Evolutionary conservation across 2,888 invertebrate genomes (phyloP).

Genomic region (Leistus spinibarbis): DNA sequence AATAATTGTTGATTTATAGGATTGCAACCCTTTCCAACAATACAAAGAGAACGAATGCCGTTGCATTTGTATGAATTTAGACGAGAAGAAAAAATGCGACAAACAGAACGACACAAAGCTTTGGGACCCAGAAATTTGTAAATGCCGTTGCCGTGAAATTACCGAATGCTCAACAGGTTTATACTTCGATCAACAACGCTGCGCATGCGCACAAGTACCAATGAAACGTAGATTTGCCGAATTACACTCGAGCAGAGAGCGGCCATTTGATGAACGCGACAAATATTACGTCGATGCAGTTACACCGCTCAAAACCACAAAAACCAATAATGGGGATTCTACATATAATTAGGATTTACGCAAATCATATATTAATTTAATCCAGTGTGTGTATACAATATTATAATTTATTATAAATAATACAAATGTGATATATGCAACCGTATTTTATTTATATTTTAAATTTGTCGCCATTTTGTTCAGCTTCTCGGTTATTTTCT

Average conservation of each 20-base stretch:
- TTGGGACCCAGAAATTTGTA: slow-evolving; percentile 67
- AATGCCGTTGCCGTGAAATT: slow-evolving; percentile 64
- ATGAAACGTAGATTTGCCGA: slow-evolving; percentile 44
- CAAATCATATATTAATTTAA: neutral
- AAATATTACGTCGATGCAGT: neutral
- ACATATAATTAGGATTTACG: neutral
- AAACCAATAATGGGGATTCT: neutral
- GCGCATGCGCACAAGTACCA: slow-evolving; percentile 58
- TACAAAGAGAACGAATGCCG: slow-evolving; percentile 64
- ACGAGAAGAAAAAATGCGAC: slow-evolving; percentile 66
- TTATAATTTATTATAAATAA: neutral
- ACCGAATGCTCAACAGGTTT: slow-evolving; percentile 66
- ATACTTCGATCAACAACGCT: slow-evolving; percentile 63
- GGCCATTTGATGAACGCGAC: neutral
- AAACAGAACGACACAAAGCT: slow-evolving; percentile 59
- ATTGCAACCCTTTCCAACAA: slow-evolving; percentile 65
- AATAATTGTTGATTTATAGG: slow-evolving; percentile 50
- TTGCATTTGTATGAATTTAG: slow-evolving; percentile 66
- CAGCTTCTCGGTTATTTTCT: neutral
- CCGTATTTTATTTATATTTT: neutral
- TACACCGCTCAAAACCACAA: neutral
- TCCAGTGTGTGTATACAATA: neutral
- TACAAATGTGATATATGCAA: neutral
- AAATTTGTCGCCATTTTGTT: neutral
- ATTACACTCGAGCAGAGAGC: neutral